Evolutionary conservation across 2,888 invertebrate species (phyloP).

Genomic region (Parochlus steinenii): DNA sequence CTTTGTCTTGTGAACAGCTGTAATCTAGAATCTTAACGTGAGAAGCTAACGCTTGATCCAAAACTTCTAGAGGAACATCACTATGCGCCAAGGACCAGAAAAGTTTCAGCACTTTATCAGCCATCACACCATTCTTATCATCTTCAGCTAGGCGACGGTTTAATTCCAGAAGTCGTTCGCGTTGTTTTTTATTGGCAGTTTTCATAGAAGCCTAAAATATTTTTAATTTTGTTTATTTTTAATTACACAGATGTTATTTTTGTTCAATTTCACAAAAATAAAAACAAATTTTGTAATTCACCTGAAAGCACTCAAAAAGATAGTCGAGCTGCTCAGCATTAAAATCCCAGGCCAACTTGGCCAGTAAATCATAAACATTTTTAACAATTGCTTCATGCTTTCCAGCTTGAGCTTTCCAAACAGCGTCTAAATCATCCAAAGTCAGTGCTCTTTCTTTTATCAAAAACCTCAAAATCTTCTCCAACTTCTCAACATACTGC

Average conservation of each 20-base stretch:
- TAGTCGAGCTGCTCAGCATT: slow-evolving; percentile 94
- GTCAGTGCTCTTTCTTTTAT: slow-evolving; percentile 86
- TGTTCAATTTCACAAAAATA: slow-evolving; percentile 4
- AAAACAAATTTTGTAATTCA: slow-evolving; percentile 25
- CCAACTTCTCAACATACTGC: slow-evolving; percentile 92
- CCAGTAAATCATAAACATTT: slow-evolving; percentile 89
- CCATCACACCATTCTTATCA: slow-evolving; percentile 98
- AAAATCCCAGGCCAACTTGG: slow-evolving; percentile 96
- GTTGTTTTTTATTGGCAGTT: slow-evolving; percentile 86
- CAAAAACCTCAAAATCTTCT: slow-evolving; percentile 92
- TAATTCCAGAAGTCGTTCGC: slow-evolving; percentile 86
- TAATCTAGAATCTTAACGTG: slow-evolving; percentile 96
- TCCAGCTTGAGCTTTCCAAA: slow-evolving; percentile 94
- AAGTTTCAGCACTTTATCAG: slow-evolving; percentile 85
- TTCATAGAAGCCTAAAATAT: slow-evolving; percentile 67
- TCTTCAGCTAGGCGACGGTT: slow-evolving; percentile 92
- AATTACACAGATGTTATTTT: slow-evolving; percentile 13
- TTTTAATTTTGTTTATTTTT: slow-evolving; percentile 4
- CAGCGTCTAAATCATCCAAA: slow-evolving; percentile 78
- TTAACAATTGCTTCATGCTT: slow-evolving; percentile 98
- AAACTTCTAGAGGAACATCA: slow-evolving; percentile 90
- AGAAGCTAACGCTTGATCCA: slow-evolving; percentile 89
- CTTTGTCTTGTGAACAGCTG: slow-evolving; percentile 92
- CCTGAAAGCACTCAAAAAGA: slow-evolving; percentile 92
- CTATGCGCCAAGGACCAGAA: slow-evolving; percentile 96